Conservation (phyloP, 2,113 vertebrate genomes). For the Chionis minor region DNA sequence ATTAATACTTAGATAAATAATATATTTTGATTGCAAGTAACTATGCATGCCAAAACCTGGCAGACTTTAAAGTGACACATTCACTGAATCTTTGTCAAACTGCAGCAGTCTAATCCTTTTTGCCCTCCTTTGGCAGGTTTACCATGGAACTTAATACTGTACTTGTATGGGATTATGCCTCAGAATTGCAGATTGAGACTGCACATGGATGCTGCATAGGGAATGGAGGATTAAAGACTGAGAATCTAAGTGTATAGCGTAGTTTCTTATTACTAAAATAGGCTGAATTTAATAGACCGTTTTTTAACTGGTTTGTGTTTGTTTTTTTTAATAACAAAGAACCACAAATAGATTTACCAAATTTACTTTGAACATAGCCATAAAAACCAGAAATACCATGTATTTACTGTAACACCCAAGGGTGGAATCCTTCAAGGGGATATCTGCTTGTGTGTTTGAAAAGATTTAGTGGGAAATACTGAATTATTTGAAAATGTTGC, state of each 20-base stretch:
- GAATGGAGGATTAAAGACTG: not conserved
- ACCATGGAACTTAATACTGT: not conserved
- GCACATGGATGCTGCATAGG: not conserved
- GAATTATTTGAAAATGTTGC: not conserved
- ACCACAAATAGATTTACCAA: not conserved
- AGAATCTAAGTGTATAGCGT: not conserved
- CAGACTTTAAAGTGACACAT: not conserved
- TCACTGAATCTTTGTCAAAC: not conserved
- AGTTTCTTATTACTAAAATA: not conserved
- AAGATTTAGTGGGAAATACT: not conserved
- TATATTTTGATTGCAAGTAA: not conserved
- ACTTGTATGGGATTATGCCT: not conserved
- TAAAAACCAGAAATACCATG: not conserved
- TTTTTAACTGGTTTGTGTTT: not conserved
- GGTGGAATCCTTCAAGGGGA: not conserved
- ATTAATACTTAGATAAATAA: slow-evolving; percentile 8
- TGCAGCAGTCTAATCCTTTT: not conserved
- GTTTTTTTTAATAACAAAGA: not conserved
- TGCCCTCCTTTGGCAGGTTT: not conserved
- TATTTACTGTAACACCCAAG: not conserved
- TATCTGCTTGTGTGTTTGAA: not conserved
- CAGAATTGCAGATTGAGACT: not conserved
- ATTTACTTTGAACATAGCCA: not conserved
- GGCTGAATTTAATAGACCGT: not conserved
- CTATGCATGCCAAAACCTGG: not conserved